phyloP scores from a whole-genome alignment of 2,888 invertebrate genomes.

The Tryphoninae sp. region DNA sequence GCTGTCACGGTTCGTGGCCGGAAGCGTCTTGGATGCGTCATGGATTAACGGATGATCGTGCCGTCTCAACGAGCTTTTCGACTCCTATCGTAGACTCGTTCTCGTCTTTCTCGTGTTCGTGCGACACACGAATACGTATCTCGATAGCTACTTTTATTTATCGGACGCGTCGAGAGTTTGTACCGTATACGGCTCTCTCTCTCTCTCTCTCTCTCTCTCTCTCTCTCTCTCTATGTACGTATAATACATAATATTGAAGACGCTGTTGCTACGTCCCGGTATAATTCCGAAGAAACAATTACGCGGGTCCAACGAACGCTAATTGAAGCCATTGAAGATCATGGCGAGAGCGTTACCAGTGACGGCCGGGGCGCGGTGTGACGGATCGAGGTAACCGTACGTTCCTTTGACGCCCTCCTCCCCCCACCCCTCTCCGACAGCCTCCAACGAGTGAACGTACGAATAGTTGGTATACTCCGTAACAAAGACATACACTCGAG shows the following conservation, averaged over 20 bases:
- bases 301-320: conserved; percentile 76
- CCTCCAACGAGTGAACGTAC: background rate
- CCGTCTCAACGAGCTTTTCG: background rate
- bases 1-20: background rate
- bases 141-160: too few relatives aligned
- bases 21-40: background rate
- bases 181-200: too few relatives aligned
- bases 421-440: conserved; percentile 21
- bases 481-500: background rate
- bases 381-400: conserved; percentile 60
- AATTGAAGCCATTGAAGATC: conserved; percentile 80
- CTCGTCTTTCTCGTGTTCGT: too few relatives aligned
- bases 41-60: background rate
- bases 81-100: background rate
- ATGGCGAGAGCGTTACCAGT: conserved; percentile 69
- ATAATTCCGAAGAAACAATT: conserved; percentile 80
- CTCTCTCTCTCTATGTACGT: too few relatives aligned
- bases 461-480: too few relatives aligned
- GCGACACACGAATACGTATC: too few relatives aligned
- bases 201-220: too few relatives aligned
- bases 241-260: background rate
- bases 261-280: conserved; percentile 45
- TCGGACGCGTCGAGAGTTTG: too few relatives aligned
- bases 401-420: conserved; percentile 26
- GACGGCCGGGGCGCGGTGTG: conserved; percentile 61